These are phyloP conservation scores for Zosterops hypoxanthus DNA, from an alignment of 2,113 vertebrate species.

Conservation along the genomic window DNA sequence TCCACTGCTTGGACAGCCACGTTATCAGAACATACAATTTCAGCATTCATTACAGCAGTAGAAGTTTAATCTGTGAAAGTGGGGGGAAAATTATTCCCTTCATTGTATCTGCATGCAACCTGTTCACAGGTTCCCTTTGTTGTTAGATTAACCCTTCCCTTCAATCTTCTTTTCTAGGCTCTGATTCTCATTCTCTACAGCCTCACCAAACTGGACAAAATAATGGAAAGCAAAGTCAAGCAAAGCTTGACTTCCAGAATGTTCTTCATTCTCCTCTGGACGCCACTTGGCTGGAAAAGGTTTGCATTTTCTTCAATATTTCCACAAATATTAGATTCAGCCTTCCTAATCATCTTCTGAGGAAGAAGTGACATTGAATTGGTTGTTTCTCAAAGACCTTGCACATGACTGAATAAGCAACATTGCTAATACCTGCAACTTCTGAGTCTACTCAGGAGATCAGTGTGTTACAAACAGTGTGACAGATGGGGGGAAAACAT, in stretches of 20 bases:
- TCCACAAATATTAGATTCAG: background rate
- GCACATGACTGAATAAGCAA: background rate
- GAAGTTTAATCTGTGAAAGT: background rate
- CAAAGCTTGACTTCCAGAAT: background rate
- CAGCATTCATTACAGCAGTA: background rate
- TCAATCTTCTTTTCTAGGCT: background rate
- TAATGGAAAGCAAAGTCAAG: background rate
- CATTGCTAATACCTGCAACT: background rate
- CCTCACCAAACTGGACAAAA: background rate
- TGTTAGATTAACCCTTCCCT: background rate
- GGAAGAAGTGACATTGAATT: background rate
- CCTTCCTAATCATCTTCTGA: background rate
- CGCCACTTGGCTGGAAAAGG: background rate
- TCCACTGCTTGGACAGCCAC: background rate
- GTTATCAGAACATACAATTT: background rate
- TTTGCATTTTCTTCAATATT: background rate
- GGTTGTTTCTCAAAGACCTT: background rate
- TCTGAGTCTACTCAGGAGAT: background rate
- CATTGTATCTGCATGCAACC: background rate
- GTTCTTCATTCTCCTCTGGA: background rate
- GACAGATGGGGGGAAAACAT: background rate
- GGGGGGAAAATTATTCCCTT: background rate
- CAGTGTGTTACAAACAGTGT: background rate
- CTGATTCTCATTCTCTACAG: background rate
- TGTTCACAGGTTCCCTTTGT: background rate